phyloP scores from a whole-genome alignment of 2,888 invertebrate species.

The Drosophila subquinaria region DNA sequence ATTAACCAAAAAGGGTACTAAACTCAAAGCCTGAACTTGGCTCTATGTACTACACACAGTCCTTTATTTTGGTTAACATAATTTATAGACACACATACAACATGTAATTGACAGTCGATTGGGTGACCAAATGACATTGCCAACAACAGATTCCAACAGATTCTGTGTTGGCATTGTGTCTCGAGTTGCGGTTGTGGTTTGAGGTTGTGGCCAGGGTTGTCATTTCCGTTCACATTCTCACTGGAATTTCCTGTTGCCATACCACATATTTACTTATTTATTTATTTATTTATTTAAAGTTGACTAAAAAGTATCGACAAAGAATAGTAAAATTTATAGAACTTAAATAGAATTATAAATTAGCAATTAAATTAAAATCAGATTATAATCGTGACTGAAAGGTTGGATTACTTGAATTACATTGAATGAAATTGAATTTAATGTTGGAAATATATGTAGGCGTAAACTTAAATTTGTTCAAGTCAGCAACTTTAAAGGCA shows the following conservation, averaged over 20 bases:
- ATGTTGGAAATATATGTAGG: neutral
- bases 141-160: slow-evolving; percentile 11
- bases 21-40: slow-evolving; percentile 13
- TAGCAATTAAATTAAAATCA: neutral
- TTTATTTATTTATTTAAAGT: too few species aligned
- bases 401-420: too few species aligned
- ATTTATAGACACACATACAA: slow-evolving; percentile 12
- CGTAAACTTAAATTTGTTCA: slow-evolving; percentile 25
- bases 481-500: slow-evolving; percentile 21
- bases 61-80: slow-evolving; percentile 16
- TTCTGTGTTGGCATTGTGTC: slow-evolving; percentile 9
- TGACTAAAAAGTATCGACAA: too few species aligned
- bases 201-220: neutral
- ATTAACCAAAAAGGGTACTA: slow-evolving; percentile 12
- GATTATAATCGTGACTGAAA: neutral
- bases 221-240: neutral
- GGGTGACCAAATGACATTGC: slow-evolving; percentile 20
- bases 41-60: slow-evolving; percentile 10
- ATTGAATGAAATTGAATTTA: too few species aligned
- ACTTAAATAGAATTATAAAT: too few species aligned
- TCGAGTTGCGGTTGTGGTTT: slow-evolving; percentile 2
- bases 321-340: too few species aligned
- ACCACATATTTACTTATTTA: too few species aligned
- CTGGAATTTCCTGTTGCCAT: slow-evolving; percentile 3
- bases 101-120: slow-evolving; percentile 63